Evolutionary conservation across 2,888 invertebrate genomes (phyloP).

Genomic region (Priocnemis perturbator): DNA sequence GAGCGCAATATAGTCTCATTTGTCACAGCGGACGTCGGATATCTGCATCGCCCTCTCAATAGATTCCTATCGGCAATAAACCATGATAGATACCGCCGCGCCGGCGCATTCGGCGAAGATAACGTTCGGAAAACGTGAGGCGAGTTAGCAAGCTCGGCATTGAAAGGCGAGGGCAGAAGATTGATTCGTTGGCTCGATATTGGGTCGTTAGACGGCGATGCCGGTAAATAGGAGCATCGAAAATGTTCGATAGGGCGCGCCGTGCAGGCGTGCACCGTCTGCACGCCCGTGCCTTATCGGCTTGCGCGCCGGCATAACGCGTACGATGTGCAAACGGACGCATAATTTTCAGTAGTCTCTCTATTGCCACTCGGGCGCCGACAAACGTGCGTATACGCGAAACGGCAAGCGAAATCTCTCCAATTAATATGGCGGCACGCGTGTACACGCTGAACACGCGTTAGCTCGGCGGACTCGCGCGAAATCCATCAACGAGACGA

Average conservation of each 20-base stretch:
- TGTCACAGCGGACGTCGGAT: too few species aligned
- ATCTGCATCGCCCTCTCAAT: too few species aligned
- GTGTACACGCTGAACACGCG: not conserved
- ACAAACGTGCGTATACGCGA: too few species aligned
- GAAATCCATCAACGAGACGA: not conserved
- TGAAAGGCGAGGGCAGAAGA: too few species aligned
- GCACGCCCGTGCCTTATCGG: not conserved
- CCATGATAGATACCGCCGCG: not conserved
- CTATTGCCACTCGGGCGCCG: not conserved
- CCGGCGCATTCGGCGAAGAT: slow-evolving; percentile 9
- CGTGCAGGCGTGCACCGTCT: not conserved
- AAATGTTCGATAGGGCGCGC: not conserved
- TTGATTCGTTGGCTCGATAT: too few species aligned
- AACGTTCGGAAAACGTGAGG: slow-evolving; percentile 8
- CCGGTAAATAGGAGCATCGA: not conserved
- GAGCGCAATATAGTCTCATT: too few species aligned
- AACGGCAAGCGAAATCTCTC: too few species aligned
- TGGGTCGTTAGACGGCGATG: too few species aligned
- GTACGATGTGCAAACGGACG: too few species aligned
- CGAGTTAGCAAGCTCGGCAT: not conserved
- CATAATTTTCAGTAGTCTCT: too few species aligned
- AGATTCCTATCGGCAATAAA: too few species aligned
- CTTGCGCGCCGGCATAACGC: not conserved
- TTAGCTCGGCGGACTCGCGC: not conserved
- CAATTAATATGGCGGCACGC: too few species aligned